These are phyloP conservation scores for Tragelaphus buxtoni DNA, from an alignment of 2,113 vertebrate species.

Conservation along the genomic window DNA sequence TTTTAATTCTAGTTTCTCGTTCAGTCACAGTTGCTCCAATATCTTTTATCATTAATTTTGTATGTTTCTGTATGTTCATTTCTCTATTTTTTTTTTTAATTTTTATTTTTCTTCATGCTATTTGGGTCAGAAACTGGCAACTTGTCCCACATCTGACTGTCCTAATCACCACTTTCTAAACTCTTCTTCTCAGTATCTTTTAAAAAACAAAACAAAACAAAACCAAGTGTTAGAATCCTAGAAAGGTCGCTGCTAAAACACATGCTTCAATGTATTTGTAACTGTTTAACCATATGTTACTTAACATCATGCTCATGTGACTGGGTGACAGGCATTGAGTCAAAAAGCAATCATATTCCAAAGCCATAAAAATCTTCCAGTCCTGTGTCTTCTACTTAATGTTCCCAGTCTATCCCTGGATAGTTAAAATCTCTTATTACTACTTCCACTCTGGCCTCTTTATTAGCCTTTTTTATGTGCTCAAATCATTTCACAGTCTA, in stretches of 20 bases:
- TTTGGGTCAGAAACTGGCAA: neutral
- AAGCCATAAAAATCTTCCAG: neutral
- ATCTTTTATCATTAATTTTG: neutral
- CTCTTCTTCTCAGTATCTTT: neutral
- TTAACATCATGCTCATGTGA: neutral
- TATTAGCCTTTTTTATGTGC: slow-evolving; percentile 13
- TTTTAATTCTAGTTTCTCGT: slow-evolving; percentile 3
- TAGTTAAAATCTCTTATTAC: slow-evolving; percentile 5
- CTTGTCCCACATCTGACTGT: neutral
- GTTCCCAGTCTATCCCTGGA: neutral
- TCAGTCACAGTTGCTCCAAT: neutral
- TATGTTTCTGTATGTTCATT: neutral
- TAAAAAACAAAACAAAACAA: neutral
- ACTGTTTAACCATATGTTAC: neutral
- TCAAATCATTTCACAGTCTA: slow-evolving; percentile 35
- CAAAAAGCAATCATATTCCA: slow-evolving; percentile 21
- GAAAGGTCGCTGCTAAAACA: neutral
- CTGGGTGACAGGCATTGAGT: neutral
- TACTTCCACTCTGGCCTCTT: slow-evolving; percentile 1
- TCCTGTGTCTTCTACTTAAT: slow-evolving; percentile 16
- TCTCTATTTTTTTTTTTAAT: neutral
- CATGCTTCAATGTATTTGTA: neutral
- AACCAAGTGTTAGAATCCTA: neutral
- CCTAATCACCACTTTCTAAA: neutral
- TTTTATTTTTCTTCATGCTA: neutral